Conservation (phyloP, 2,888 invertebrate species). For the Aphidoletes aphidimyza region DNA sequence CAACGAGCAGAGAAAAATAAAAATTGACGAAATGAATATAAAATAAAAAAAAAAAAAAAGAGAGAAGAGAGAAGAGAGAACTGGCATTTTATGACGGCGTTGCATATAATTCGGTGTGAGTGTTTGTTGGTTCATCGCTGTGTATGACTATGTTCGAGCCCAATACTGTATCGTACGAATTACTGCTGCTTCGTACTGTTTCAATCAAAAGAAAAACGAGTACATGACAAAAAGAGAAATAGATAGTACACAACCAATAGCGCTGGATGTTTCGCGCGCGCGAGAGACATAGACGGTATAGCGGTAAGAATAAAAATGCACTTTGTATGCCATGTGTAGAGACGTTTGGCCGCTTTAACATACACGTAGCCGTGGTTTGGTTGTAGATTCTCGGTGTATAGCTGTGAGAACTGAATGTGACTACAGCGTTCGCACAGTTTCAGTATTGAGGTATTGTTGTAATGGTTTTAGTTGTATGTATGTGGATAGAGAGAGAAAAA, state of each 20-base stretch:
- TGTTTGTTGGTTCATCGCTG: not conserved
- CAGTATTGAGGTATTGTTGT: slow-evolving; percentile 41
- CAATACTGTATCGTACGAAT: not conserved
- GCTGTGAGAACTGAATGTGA: not conserved
- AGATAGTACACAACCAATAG: slow-evolving; percentile 8
- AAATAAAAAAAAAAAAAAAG: slow-evolving; percentile 47
- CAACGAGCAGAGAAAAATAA: too few relatives aligned
- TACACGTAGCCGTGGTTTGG: slow-evolving; percentile 16
- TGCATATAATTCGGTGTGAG: slow-evolving; percentile 50
- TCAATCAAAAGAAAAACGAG: slow-evolving; percentile 33
- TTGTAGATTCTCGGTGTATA: too few relatives aligned
- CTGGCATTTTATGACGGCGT: slow-evolving; percentile 52
- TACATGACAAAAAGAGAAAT: slow-evolving; percentile 52
- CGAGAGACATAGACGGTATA: slow-evolving; percentile 30
- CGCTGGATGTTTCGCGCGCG: slow-evolving; percentile 33
- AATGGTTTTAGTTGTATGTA: not conserved
- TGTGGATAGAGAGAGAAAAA: slow-evolving; percentile 29
- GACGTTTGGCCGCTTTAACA: slow-evolving; percentile 47
- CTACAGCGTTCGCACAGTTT: not conserved
- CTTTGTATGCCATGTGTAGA: slow-evolving; percentile 11
- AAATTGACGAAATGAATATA: not conserved
- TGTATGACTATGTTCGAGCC: not conserved
- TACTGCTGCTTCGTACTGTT: slow-evolving; percentile 45
- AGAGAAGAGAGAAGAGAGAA: too few relatives aligned
- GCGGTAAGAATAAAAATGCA: slow-evolving; percentile 53